These are phyloP conservation scores for Anoplophora glabripennis DNA, from an alignment of 1,140 invertebrate genomes.

Conservation along the genomic window DNA sequence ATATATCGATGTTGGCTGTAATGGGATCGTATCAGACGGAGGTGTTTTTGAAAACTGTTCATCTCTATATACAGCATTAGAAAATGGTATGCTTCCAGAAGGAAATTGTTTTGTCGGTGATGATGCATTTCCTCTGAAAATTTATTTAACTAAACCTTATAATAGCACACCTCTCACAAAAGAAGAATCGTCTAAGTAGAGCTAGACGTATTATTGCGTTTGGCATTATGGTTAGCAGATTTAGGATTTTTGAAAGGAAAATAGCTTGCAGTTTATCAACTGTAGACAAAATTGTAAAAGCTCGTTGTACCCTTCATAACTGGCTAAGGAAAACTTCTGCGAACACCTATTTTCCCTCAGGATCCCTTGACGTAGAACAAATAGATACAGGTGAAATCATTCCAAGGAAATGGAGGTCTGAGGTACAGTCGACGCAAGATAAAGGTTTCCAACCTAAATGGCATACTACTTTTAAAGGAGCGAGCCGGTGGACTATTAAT, in stretches of 20 bases:
- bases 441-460: no score
- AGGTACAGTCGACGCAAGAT: not conserved
- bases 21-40: no score
- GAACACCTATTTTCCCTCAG: not conserved
- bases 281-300: not conserved
- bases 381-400: not conserved
- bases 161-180: not conserved
- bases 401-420: not conserved
- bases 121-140: slow-evolving; percentile 11
- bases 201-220: no score
- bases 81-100: slow-evolving; percentile 4
- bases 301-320: not conserved
- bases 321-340: no score
- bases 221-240: not conserved
- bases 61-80: not conserved
- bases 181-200: no score
- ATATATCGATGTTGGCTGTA: no score
- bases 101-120: slow-evolving; percentile 5
- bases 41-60: no score
- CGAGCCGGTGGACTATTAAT: no score
- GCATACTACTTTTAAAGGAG: no score
- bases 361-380: not conserved
- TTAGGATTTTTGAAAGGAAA: not conserved
- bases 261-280: not conserved
- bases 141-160: slow-evolving; percentile 7